Conservation (phyloP, 1,140 invertebrate genomes). For the Drosophila baimaii region DNA sequence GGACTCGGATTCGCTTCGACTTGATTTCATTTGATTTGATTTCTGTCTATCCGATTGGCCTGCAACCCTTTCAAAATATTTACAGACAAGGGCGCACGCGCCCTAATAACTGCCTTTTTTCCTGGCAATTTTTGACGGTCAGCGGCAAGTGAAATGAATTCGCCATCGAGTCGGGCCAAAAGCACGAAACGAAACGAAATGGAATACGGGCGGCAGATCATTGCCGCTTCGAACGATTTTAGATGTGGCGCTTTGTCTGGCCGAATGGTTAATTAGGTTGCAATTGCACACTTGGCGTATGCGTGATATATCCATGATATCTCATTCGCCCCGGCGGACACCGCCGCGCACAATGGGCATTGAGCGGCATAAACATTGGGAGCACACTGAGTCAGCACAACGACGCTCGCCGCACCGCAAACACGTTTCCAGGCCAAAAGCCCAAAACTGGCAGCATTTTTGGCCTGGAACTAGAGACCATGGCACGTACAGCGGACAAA, state of each 20-base stretch:
- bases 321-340: conserved; percentile 31
- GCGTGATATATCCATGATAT: conserved; percentile 62
- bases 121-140: conserved; percentile 35
- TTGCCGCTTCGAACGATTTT: not conserved
- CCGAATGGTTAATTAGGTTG: conserved; percentile 59
- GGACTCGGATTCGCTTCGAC: conserved; percentile 1
- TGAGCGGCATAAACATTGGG: conserved; percentile 23
- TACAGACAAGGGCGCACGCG: conserved; percentile 57
- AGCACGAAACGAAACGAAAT: conserved; percentile 2
- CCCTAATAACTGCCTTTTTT: conserved; percentile 17
- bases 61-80: conserved; percentile 73
- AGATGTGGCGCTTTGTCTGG: conserved; percentile 13
- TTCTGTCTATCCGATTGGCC: conserved; percentile 21
- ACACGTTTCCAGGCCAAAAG: conserved; percentile 70
- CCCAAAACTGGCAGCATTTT: conserved; percentile 53
- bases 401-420: conserved; percentile 29
- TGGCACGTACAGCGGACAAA: conserved; percentile 53
- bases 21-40: conserved; percentile 23
- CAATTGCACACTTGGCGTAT: conserved; percentile 62
- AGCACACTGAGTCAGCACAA: conserved; percentile 54
- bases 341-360: conserved; percentile 15
- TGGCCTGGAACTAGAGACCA: conserved; percentile 55
- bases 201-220: conserved; percentile 8
- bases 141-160: conserved; percentile 32
- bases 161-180: conserved; percentile 12